Percentiles rank a stretch among this genome's conserved stretches.
Evolutionary conservation across 2,797 vertebrate genomes (phyloP).

Genomic region (Zalophus californianus): DNA sequence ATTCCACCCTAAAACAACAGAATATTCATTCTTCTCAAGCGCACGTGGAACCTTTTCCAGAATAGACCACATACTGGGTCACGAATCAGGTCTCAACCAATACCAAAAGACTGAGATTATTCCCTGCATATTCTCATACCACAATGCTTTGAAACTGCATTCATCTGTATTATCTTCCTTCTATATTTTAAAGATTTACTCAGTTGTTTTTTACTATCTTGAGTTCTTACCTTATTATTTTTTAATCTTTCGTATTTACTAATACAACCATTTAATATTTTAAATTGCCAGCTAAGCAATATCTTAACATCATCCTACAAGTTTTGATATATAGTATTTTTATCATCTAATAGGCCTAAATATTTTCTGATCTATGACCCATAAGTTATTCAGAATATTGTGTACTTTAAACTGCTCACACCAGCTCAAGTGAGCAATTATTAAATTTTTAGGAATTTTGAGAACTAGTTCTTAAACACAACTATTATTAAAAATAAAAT

Average conservation of each 20-base stretch:
- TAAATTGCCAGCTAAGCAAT: background rate
- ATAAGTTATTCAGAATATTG: background rate
- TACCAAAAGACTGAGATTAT: no score
- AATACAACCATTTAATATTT: conserved; percentile 26
- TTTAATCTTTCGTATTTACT: conserved; percentile 24
- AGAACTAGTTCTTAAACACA: conserved; percentile 20
- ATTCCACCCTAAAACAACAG: no score
- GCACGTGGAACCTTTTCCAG: no score
- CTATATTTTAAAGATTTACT: background rate
- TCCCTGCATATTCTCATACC: no score
- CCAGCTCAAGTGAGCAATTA: background rate
- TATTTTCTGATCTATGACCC: background rate
- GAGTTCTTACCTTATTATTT: background rate
- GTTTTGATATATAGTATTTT: background rate
- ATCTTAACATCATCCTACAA: background rate
- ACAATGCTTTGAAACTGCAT: background rate
- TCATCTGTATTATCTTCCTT: background rate
- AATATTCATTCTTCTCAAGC: no score
- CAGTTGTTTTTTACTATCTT: background rate
- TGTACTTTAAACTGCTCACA: background rate
- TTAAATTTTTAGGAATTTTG: background rate
- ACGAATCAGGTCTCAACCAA: no score
- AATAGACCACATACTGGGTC: no score
- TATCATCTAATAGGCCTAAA: background rate
- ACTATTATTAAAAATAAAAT: conserved; percentile 32